Evolutionary conservation across 1,140 invertebrate species (phyloP).

Genomic region (Neodiprion virginianus): DNA sequence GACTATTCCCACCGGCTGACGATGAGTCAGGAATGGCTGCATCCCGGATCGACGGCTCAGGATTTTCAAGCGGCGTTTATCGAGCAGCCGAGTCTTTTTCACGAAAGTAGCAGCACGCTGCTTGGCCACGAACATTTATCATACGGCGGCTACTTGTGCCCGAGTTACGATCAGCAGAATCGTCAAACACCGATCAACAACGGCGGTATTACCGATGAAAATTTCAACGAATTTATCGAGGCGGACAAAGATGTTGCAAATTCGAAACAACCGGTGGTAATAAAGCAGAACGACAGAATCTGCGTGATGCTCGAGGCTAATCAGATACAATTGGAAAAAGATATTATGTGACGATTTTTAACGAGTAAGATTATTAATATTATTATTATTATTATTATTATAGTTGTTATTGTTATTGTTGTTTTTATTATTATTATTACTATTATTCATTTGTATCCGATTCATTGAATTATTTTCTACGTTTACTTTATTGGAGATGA

Average conservation of each 20-base stretch:
- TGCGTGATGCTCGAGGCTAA: slow-evolving; percentile 4
- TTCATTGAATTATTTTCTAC: too few relatives aligned
- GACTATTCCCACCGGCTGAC: slow-evolving; percentile 23
- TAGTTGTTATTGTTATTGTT: too few relatives aligned
- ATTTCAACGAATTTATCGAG: not conserved
- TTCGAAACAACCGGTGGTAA: not conserved
- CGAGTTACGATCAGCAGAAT: not conserved
- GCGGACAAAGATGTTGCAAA: not conserved
- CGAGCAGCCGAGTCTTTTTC: slow-evolving; percentile 24
- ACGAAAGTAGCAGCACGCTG: slow-evolving; percentile 19
- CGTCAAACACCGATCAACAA: not conserved
- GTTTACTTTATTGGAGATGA: too few relatives aligned
- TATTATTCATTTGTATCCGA: too few relatives aligned
- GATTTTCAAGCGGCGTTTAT: slow-evolving; percentile 17
- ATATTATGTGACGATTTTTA: not conserved
- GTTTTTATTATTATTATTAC: too few relatives aligned
- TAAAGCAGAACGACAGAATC: not conserved
- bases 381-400: too few relatives aligned
- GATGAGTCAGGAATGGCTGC: slow-evolving; percentile 26
- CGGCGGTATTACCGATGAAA: not conserved
- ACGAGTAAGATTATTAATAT: too few relatives aligned
- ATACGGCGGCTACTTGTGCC: not conserved
- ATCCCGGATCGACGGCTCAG: slow-evolving; percentile 13
- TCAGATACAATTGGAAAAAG: not conserved
- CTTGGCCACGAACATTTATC: not conserved